Evolutionary conservation across 1,140 invertebrate species (phyloP).

Genomic region (Cherax quadricarinatus): DNA sequence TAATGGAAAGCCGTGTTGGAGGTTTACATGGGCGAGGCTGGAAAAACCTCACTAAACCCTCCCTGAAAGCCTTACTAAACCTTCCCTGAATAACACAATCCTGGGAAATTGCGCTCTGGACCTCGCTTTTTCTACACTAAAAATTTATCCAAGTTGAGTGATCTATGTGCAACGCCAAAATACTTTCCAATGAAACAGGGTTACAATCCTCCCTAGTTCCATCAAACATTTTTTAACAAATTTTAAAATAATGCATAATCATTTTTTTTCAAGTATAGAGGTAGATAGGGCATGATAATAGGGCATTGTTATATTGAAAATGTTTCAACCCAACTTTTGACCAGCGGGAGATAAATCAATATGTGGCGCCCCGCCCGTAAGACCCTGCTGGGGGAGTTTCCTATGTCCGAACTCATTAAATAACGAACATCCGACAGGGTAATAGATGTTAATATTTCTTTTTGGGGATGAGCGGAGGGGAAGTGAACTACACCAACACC

Average conservation of each 20-base stretch:
- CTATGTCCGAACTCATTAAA: constrained; percentile 11
- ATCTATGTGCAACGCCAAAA: constrained; percentile 2
- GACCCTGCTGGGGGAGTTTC: not conserved
- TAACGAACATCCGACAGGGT: constrained; percentile 34
- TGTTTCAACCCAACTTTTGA: not conserved
- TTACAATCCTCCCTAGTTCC: no score
- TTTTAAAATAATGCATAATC: not conserved
- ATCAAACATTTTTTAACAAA: not conserved
- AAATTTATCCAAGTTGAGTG: not conserved
- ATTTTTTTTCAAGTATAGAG: not conserved
- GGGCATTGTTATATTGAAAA: not conserved
- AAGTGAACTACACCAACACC: no score
- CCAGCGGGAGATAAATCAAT: not conserved
- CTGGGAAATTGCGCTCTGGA: not conserved
- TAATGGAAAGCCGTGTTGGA: constrained; percentile 63
- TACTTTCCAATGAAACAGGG: not conserved
- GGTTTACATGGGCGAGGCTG: not conserved
- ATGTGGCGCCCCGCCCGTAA: not conserved
- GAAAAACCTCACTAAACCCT: constrained; percentile 8
- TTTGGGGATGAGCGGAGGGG: not conserved
- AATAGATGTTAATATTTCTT: constrained; percentile 29
- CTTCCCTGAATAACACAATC: no score
- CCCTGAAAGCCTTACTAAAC: not conserved
- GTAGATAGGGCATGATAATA: not conserved
- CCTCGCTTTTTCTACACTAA: not conserved